Base-by-base conservation (phyloP, 1,140 invertebrate genomes). In the Linepithema humile region DNA sequence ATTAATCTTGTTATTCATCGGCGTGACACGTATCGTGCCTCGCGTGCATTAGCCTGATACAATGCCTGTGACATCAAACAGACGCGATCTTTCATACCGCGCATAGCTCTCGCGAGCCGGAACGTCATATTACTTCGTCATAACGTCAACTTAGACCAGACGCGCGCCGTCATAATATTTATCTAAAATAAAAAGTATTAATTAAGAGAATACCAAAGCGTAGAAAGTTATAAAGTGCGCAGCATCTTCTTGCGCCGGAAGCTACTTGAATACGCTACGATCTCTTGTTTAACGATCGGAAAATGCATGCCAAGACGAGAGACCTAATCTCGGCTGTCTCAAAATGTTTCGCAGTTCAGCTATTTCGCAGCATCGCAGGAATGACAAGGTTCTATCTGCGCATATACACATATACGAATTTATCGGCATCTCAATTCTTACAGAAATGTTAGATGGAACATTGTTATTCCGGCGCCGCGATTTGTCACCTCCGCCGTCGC, bases 1-100 rank as follows among this genome's bases (percentile, higher is more conserved):
- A 80, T 80, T 80, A 80, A 80, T 80, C 75, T 80, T 70, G 64
- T 80, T 80, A 80, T 80, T 80, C 75, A 80, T 80, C 75, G 75
- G 75, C 23, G 26, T 80, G 62, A 80, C 75, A 65, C 26, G 35
- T 80, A 69, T 80, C 75, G 64, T 69, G 48, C 62, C 50, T 70
- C 35, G 64, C 75, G 35, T 80, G 75, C 75, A 80, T 80, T 80
- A 80, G 35, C 64, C 20, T 69, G 75, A 80, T 70, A 80, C 75
- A 80, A 80, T 80, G 35, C 75, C 50, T 57, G 48, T 80, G 75
- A 80, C 75, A 80, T 70, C 75, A 80, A 80, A 80, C 64, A 80
- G 48, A 80, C 75, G 75, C 64, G 75, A 69, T 80, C 75, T 80
- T 80, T 70, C 75, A 80, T 80, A 80, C 35, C 50, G 12, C 23